Base-by-base conservation (phyloP, 2,888 invertebrate species). In the Drosophila villosipedis region DNA sequence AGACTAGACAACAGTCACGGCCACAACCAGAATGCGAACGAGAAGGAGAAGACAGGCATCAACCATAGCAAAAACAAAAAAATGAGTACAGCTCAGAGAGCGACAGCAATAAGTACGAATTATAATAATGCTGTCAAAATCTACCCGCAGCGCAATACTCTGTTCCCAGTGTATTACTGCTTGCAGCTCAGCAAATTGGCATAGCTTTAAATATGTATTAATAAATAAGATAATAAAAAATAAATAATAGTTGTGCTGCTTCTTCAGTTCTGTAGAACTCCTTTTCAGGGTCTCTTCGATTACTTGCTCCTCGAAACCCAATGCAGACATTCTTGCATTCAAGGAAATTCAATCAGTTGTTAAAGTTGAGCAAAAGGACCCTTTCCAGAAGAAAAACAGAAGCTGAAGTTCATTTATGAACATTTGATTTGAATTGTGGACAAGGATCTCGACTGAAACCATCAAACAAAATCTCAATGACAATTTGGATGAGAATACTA, bases 1-100 rank as follows among this genome's bases (percentile, higher is more conserved):
- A 53, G 31, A 39, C 52, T 41, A 41, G 37, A 43, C 49, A 39
- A 16, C 52, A 59, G 9, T 9, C 37, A 57, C 28, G 39, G 25
- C 37, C 35, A 55, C 16, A 25, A 31, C n/a, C 25, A 35, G 10
- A 33, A 16, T 16, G 16, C 35, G 16, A 37, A 16, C 22, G 22
- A 5, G 12, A n/a, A n/a, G 47, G 7, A 4, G 22, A 19, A 35
- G 33, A 35, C 35, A 25, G 35, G n/a, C 54, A 54, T 16, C 25
- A 35, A 19, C 33, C 22, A 54, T 19, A 19, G 25, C 35, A 35
- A 35, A 28, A 19, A 2, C 9, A 50, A 28, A 19, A 19, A 53
- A 14, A 16, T 12, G 4, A n/a, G 6, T 16, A 52, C n/a, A 31
- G 30, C n/a, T 33, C 22, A 6, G 5, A 35, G 12, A 16, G 35